Conservation (phyloP, 1,140 invertebrate genomes). For the Meteorus sp. region DNA sequence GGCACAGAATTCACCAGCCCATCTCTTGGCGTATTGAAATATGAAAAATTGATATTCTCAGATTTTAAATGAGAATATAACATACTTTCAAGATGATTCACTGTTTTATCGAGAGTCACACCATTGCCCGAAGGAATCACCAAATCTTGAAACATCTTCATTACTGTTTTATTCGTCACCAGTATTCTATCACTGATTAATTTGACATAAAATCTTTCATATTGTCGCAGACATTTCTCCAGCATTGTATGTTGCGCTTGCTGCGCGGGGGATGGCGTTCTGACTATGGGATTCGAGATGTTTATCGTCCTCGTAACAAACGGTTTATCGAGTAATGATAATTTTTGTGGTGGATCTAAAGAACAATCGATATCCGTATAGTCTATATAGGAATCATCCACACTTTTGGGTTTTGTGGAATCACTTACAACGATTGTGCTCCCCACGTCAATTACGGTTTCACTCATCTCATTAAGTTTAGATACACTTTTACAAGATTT, state of each 20-base stretch:
- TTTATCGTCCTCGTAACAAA: constrained; percentile 7
- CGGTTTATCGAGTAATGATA: constrained; percentile 22
- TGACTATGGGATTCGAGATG: constrained; percentile 32
- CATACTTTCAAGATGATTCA: constrained; percentile 54
- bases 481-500: constrained; percentile 51
- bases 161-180: constrained; percentile 43
- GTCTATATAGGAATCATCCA: constrained; percentile 48
- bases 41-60: constrained; percentile 39
- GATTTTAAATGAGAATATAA: constrained; percentile 48
- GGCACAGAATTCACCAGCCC: constrained; percentile 25
- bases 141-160: constrained; percentile 50
- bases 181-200: constrained; percentile 57
- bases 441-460: constrained; percentile 35
- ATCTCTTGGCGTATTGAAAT: constrained; percentile 32
- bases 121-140: constrained; percentile 41
- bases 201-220: constrained; percentile 69
- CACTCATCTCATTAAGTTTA: constrained; percentile 47
- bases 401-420: constrained; percentile 45
- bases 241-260: constrained; percentile 49
- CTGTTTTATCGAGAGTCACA: constrained; percentile 54
- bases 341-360: constrained; percentile 20
- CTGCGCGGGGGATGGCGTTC: constrained; percentile 33
- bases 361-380: constrained; percentile 29
- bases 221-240: constrained; percentile 68
- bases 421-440: constrained; percentile 50